Conservation (phyloP, 37 sponge, comb jelly and placozoan genomes). For the Dysidea cf. avara region DNA sequence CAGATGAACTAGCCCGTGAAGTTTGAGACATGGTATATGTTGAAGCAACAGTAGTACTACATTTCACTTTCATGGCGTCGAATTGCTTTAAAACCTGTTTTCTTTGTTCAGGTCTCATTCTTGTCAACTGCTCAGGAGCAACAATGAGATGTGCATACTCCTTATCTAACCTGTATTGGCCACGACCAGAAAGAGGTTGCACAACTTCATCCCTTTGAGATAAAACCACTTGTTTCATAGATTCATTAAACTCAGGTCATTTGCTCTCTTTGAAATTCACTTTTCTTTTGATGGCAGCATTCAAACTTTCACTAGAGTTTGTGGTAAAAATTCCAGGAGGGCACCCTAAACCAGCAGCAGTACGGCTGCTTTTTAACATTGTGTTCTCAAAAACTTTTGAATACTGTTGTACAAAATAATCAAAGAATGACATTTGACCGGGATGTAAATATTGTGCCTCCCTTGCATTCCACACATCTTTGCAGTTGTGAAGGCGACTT, state of each 20-base stretch:
- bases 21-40: too few relatives aligned
- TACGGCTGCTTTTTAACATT: too few relatives aligned
- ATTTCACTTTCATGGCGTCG: neutral
- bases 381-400: neutral
- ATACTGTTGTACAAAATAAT: slow-evolving; percentile 7
- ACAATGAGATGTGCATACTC: slow-evolving; percentile 13
- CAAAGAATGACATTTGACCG: neutral
- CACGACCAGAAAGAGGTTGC: slow-evolving; percentile 47
- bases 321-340: slow-evolving; percentile 7
- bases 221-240: too few relatives aligned
- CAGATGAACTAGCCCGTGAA: too few relatives aligned
- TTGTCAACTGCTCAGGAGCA: neutral
- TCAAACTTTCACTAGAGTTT: slow-evolving; percentile 10
- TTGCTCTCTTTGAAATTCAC: slow-evolving; percentile 4
- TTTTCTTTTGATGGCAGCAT: slow-evolving; percentile 4
- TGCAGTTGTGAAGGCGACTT: neutral
- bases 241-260: neutral
- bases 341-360: slow-evolving; percentile 1
- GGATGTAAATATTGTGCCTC: neutral
- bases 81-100: neutral
- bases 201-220: slow-evolving; percentile 14
- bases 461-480: slow-evolving; percentile 13
- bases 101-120: slow-evolving; percentile 32
- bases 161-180: slow-evolving; percentile 13
- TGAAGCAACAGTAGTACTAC: too few relatives aligned